Percentiles rank a stretch among this genome's conserved stretches.
These are phyloP conservation scores for Phania funesta DNA, from an alignment of 2,888 invertebrate genomes.

Conservation along the genomic window DNA sequence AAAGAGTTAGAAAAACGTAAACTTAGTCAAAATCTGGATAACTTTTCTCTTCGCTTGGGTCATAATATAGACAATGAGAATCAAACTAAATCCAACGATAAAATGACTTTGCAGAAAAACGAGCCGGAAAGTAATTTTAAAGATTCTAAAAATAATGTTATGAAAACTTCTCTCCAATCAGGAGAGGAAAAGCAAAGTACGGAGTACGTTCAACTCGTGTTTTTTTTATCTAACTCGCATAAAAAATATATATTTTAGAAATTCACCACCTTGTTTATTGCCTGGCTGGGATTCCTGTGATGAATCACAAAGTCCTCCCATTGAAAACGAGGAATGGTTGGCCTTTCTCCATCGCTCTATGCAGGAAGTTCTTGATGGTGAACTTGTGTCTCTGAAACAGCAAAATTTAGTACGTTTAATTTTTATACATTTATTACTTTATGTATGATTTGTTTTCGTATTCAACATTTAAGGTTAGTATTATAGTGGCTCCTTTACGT, in stretches of 20 bases:
- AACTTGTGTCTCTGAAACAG: constrained; percentile 87
- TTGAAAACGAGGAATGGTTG: constrained; percentile 93
- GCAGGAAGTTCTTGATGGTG: constrained; percentile 90
- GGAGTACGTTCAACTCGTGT: constrained; percentile 70
- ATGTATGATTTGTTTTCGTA: not conserved
- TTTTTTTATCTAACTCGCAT: not conserved
- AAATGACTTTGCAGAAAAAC: constrained; percentile 69
- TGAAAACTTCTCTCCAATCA: constrained; percentile 74
- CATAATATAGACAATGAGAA: constrained; percentile 72
- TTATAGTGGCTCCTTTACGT: constrained; percentile 84
- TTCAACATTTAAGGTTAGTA: constrained; percentile 80
- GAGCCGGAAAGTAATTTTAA: constrained; percentile 61
- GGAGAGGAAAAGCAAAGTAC: constrained; percentile 76
- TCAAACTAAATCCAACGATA: constrained; percentile 72
- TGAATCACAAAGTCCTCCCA: constrained; percentile 83
- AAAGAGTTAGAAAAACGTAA: constrained; percentile 80
- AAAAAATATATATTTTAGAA: constrained; percentile 69
- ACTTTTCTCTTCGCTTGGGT: constrained; percentile 70
- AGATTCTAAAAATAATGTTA: constrained; percentile 54
- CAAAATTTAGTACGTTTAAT: constrained; percentile 83
- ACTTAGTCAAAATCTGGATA: constrained; percentile 80
- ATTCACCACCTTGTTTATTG: constrained; percentile 77
- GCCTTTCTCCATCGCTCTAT: constrained; percentile 90
- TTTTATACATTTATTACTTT: constrained; percentile 50
- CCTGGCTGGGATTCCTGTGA: constrained; percentile 81